Evolutionary conservation across 2,888 invertebrate genomes (phyloP).

Genomic region (Argyra leucocephala): DNA sequence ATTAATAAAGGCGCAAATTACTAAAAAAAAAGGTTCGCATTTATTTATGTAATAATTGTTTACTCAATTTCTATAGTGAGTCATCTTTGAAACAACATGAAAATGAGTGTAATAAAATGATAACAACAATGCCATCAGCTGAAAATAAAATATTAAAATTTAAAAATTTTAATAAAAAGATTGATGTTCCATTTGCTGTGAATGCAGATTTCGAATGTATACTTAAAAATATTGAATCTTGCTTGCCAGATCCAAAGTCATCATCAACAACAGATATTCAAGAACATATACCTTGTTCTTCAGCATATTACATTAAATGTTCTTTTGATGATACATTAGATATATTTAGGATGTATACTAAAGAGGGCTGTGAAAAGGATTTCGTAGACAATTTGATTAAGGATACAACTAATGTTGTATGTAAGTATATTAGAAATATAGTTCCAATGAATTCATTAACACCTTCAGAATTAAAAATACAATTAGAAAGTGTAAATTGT

Average conservation of each 20-base stretch:
- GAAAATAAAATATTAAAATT: slow-evolving; percentile 22
- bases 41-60: background rate
- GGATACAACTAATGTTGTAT: too few relatives aligned
- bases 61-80: background rate
- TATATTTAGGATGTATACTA: background rate
- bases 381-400: too few relatives aligned
- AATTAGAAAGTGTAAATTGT: background rate
- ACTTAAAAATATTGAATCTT: background rate
- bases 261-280: too few relatives aligned
- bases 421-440: background rate
- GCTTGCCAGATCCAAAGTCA: too few relatives aligned
- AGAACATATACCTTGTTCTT: background rate
- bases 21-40: background rate
- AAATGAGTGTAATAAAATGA: background rate
- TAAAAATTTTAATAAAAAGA: slow-evolving; percentile 18
- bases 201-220: background rate
- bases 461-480: background rate
- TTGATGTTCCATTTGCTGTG: background rate
- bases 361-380: background rate
- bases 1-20: background rate
- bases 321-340: background rate
- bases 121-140: slow-evolving; percentile 22
- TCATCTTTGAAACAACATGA: background rate
- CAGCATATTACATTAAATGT: background rate
- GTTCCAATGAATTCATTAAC: background rate